Base-by-base conservation (phyloP, 35 echinoderm and acorn worm genomes). In the Ophioderma brevispina region DNA sequence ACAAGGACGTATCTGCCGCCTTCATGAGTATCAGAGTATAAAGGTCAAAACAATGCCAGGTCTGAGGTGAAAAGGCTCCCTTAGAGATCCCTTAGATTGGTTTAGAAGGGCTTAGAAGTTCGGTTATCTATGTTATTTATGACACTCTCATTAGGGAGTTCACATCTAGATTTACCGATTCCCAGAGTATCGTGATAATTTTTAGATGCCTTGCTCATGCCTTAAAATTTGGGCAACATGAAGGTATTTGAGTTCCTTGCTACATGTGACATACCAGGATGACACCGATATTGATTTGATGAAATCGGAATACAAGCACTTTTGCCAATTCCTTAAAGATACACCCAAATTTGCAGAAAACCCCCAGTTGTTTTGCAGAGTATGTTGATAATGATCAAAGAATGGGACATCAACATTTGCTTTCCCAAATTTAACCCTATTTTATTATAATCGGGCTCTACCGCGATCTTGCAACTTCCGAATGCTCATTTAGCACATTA, bases 161-260 rank as follows among this genome's bases (percentile, higher is more conserved):
- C 28, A 18, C 40, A 41, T 46, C 39, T 28, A 0, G 80, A 46
- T 82, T 82, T 82, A 13, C 10, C 0, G 80, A 82, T 41, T 82
- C n/a, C 21, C 80, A 82, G 0, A 40, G 21, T 43, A 11, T 41
- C 2, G 84, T 86, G 75, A 40, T 75, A 32, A 50, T 31, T 35
- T 86, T 86, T 63, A 75, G 33, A 1, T 86, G 84, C 38, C n/a
- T n/a, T n/a, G n/a, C 55, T 86, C 33, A 75, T 86, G 52, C 84
- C 84, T 75, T 37, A 31, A 35, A 19, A 86, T 55, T 11, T 86
- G 50, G 49, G 63, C 18, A 55, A 86, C 38, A 86, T 63, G 21
- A 28, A 87, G 77, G 21, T 35, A 37, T 77, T 87, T 40, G 38
- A 87, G 32, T 0, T 23, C 32, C 64, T 87, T 14, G 36, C 85